These are phyloP conservation scores for Equus quagga DNA, from an alignment of 2,113 vertebrate species.

Conservation along the genomic window DNA sequence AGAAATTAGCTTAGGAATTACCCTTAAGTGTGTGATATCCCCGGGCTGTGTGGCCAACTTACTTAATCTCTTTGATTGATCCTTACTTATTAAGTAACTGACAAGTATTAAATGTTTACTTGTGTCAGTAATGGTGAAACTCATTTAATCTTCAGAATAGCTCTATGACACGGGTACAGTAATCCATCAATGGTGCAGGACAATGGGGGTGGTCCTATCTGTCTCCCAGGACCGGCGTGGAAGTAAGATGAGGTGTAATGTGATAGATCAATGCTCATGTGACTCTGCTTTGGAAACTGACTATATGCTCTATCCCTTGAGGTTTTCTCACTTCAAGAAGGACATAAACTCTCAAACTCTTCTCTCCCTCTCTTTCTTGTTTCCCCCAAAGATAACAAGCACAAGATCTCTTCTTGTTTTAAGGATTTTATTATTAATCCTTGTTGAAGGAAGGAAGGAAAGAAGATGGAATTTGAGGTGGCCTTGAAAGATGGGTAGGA, in stretches of 20 bases:
- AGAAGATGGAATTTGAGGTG: background rate
- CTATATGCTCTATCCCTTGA: background rate
- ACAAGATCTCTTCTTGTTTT: background rate
- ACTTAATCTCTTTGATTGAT: background rate
- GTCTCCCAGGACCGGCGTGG: background rate
- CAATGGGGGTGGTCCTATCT: background rate
- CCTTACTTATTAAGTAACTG: background rate
- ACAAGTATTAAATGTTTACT: background rate
- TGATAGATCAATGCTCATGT: background rate
- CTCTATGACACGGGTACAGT: background rate
- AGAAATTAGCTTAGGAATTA: background rate
- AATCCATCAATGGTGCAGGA: background rate
- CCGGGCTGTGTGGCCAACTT: background rate
- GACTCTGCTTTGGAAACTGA: background rate
- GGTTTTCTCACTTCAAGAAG: background rate
- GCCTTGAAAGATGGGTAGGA: background rate
- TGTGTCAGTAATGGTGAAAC: background rate
- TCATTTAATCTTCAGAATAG: slow-evolving; percentile 19
- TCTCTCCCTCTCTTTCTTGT: background rate
- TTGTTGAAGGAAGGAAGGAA: background rate
- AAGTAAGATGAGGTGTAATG: background rate
- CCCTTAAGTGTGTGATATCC: background rate
- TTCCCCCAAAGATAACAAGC: background rate
- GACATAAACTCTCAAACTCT: slow-evolving; percentile 4
- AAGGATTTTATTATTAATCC: background rate